Evolutionary conservation across 1,140 invertebrate species (phyloP).

Genomic region (Nephotettix cincticeps): DNA sequence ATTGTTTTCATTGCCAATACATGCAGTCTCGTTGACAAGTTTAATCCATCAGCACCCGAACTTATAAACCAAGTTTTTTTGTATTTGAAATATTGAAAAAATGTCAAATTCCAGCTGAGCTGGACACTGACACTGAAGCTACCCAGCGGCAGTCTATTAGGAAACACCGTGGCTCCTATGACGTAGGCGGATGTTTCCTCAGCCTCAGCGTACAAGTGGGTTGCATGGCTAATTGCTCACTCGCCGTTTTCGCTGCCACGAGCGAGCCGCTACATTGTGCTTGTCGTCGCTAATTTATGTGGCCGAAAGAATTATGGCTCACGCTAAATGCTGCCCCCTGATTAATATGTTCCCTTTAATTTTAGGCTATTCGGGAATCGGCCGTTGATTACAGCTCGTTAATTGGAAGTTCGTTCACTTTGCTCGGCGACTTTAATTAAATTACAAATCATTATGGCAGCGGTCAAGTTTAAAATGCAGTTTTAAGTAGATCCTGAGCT

Average conservation of each 20-base stretch:
- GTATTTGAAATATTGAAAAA: no score
- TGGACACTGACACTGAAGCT: no score
- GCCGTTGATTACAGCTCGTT: background rate
- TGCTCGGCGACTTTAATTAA: background rate
- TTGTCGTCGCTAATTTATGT: slow-evolving; percentile 5
- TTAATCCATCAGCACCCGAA: no score
- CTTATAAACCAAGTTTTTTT: no score
- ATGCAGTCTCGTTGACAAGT: no score
- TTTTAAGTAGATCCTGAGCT: no score
- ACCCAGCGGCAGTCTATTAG: no score
- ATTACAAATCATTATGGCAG: slow-evolving; percentile 11
- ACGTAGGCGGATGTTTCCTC: slow-evolving; percentile 1
- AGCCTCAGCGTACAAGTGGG: slow-evolving; percentile 3
- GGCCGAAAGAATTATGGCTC: slow-evolving; percentile 6
- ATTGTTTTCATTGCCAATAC: no score
- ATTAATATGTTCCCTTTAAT: slow-evolving; percentile 18
- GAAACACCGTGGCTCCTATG: background rate
- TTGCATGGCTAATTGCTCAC: slow-evolving; percentile 16
- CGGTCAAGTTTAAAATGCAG: no score
- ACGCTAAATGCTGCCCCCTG: slow-evolving; percentile 10
- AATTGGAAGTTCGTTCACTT: slow-evolving; percentile 15
- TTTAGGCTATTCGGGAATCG: slow-evolving; percentile 16
- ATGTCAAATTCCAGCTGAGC: no score
- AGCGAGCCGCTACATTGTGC: background rate
- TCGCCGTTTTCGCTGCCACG: background rate